Evolutionary conservation across 92 coral and sea anemone genomes (phyloP), one percentile per base, ranked within the genome.

Genomic region (Porites cylindrica): DNA sequence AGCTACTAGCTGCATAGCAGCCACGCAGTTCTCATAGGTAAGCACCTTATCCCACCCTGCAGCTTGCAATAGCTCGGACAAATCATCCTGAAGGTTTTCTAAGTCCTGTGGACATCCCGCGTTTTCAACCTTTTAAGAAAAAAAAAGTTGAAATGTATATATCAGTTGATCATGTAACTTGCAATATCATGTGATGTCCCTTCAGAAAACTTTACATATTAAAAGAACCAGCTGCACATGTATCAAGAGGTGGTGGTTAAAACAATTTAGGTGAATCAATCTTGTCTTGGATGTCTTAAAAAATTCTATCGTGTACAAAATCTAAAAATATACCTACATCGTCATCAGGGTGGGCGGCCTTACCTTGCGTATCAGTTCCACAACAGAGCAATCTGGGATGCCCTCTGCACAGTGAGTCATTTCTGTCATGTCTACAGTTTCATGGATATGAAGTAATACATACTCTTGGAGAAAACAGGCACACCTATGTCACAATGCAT

Each of bases 371-470:
- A 72, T 52, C 77, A 72, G 77, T 72, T 72, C 77, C 77, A 29
- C 77, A 52, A 52, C 43, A 76, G 66, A 76, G 51, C 38, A 54
- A 16, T 76, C 66, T 76, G 63, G 80, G 51, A n/a, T 54, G 67
- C 56, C 80, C 80, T 76, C 80, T 23, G 20, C 65, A 53, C 65
- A 76, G 80, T 76, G 77, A 52, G 77, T 60, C 54, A 72, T 72
- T 72, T 72, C 77, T 72, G 77, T 72, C 77, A 72, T 72, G 77
- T 72, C 77, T 52, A 72, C 77, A 72, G 54, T 72, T 72, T 52
- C 51, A 52, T 72, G 77, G 77, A 72, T 72, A 72, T 47, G 77
- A 72, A 72, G 77, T 72, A 72, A 52, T 72, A 72, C 60, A 72
- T 72, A 52, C 77, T 72, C 77, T 43, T 72, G 77, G 77, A 72